phyloP scores from a whole-genome alignment of 2,888 invertebrate species.

The Lochmaea capreae region DNA sequence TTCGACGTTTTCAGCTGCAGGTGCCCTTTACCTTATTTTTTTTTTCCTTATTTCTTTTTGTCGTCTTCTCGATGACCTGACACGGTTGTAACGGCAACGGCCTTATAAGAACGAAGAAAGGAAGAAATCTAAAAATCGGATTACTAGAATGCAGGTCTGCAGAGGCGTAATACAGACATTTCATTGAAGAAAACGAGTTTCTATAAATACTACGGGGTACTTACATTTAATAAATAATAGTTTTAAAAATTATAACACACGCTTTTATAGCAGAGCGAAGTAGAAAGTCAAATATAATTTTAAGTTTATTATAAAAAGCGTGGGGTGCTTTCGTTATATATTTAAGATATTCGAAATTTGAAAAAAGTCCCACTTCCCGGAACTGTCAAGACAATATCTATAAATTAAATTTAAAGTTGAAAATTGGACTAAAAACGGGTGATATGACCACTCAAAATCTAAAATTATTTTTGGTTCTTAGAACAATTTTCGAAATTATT shows the following conservation, averaged over 20 bases:
- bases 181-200: constrained; percentile 5
- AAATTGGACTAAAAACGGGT: too few species aligned
- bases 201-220: background rate
- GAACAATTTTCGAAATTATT: too few species aligned
- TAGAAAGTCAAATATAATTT: too few species aligned
- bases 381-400: too few species aligned
- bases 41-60: background rate
- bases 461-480: too few species aligned
- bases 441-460: too few species aligned
- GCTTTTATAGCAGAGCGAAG: too few species aligned
- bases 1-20: constrained; percentile 21
- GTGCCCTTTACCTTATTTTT: constrained; percentile 19
- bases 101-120: constrained; percentile 6
- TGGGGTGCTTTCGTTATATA: too few species aligned
- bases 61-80: constrained; percentile 6
- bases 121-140: constrained; percentile 6
- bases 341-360: too few species aligned
- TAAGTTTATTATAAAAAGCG: too few species aligned
- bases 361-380: too few species aligned
- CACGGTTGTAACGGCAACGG: constrained; percentile 10
- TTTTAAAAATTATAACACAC: background rate
- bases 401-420: too few species aligned
- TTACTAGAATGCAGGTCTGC: constrained; percentile 5
- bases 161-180: constrained; percentile 7
- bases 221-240: background rate